Percentiles rank a stretch among this genome's conserved stretches.
phyloP scores from a whole-genome alignment of 1,140 invertebrate genomes.

The Dreissena polymorpha region DNA sequence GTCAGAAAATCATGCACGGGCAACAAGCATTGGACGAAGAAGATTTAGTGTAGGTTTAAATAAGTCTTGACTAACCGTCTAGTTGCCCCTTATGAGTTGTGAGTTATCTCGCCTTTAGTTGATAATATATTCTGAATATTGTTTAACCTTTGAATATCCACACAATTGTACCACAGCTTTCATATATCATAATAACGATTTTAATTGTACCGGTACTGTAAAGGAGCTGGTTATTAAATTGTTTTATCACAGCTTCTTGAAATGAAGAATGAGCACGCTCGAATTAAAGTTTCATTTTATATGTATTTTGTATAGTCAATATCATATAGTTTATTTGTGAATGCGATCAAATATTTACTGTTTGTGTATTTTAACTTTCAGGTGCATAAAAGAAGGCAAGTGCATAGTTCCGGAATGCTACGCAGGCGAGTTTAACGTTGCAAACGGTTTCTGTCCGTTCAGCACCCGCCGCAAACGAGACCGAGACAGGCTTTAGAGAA shows the following conservation, averaged over 20 bases:
- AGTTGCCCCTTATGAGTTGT: no score
- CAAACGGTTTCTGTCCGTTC: constrained; percentile 26
- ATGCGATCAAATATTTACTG: not conserved
- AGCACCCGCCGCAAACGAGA: constrained; percentile 1
- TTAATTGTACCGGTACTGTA: no score
- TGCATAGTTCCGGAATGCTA: constrained; percentile 29
- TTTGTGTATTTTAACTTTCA: constrained; percentile 1
- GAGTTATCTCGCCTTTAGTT: no score
- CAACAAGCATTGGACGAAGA: not conserved
- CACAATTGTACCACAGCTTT: no score
- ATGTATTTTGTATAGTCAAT: not conserved
- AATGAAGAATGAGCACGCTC: no score
- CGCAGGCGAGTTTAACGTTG: constrained; percentile 25
- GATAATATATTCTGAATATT: no score
- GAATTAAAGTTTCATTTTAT: not conserved
- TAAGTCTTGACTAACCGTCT: no score
- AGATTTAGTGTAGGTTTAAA: not conserved
- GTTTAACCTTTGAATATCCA: no score
- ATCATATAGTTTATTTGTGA: not conserved
- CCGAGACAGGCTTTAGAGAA: not conserved
- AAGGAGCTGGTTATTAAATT: no score
- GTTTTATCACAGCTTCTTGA: no score
- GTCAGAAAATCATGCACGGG: not conserved
- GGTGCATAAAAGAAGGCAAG: constrained; percentile 39
- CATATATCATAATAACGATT: no score